Evolutionary conservation across 2,888 invertebrate genomes (phyloP), one percentile per base, ranked within the genome.

Genomic region (Cephonodes hylas): DNA sequence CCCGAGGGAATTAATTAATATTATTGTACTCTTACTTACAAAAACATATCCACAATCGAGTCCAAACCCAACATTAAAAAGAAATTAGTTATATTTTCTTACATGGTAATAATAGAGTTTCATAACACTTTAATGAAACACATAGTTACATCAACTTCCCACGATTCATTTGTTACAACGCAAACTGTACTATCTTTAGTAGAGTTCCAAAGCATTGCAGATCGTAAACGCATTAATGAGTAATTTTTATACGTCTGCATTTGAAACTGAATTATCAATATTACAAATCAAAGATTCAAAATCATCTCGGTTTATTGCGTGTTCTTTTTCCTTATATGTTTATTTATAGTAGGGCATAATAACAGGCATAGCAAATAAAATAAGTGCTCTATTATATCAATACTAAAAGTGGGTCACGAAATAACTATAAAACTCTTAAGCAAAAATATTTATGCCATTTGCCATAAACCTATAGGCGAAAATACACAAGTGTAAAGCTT

Each of bases 211-310:
- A 7, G 7, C 18, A 18, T 18, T 8, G 27, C 18, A 18, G 53
- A 53, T 53, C 15, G 27, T 25, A 53, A 31, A 53, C 18, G 31
- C 31, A 31, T 31, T 31, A 18, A 53, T 18, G 1, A 53, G 31
- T 53, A 53, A 48, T 48, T 48, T 45, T 48, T 48, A 31, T 53
- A 10, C 31, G 31, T 53, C 18, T 53, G 31, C 31, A 53, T 53
- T 53, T 18, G n/a, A n/a, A n/a, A 53, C 25, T 25, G 15, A 25
- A 1, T n/a, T 1, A n/a, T 23, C n/a, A 48, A 7, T 15, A 27
- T 27, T 45, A 10, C 22, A 45, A 2, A n/a, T 42, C 13, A 42
- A 42, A 42, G 3, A n/a, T n/a, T 8, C 13, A 42, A 10, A 13
- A 42, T 42, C 4, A n/a, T 4, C n/a, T 42, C 6, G n/a, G n/a